Evolutionary conservation across 2,888 invertebrate species (phyloP), one percentile per base, ranked within the genome.

Genomic region (Galeopsomyia nigrocyanea): DNA sequence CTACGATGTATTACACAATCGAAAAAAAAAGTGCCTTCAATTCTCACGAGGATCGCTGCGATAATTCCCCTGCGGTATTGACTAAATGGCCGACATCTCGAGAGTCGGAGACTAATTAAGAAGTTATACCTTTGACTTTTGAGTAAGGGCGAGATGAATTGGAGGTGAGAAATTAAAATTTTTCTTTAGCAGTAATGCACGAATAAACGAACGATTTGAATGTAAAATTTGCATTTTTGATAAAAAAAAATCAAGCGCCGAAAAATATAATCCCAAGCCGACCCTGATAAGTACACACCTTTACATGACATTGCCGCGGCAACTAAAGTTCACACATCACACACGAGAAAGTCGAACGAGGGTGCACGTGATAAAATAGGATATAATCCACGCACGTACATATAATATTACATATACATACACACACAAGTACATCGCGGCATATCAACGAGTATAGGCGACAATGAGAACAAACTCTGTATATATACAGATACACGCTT

Each of bases 391-490:
- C 50, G 62, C 31, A 66, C 21, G 17, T 16, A 22, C 10, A 53
- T 39, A 58, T 46, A 58, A 39, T 39, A 39, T 39, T 19, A 53
- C 39, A 39, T 39, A 53, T 19, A 6, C 50, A 39, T 55, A 14
- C 16, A 2, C 1, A 21, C 31, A 5, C 7, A 39, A 10, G 16
- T 39, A 67, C n/a, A 55, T n/a, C 16, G 22, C 78, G 79, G 74
- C 80, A 81, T 82, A 82, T 82, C 82, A 81, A 79, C 79, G 26
- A 26, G 26, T 3, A 26, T 2, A 79, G 78, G 78, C 79, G 80
- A 83, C 82, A 83, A 83, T 82, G 81, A 81, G 81, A 82, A 82
- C 83, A 82, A 83, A 83, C 82, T 81, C 51, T 58, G 26, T 26
- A 26, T 26, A 5, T 26, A 26, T 26, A n/a, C n/a, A n/a, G n/a